Conservation (phyloP, 2,797 vertebrate species). For the Euthynnus affinis region DNA sequence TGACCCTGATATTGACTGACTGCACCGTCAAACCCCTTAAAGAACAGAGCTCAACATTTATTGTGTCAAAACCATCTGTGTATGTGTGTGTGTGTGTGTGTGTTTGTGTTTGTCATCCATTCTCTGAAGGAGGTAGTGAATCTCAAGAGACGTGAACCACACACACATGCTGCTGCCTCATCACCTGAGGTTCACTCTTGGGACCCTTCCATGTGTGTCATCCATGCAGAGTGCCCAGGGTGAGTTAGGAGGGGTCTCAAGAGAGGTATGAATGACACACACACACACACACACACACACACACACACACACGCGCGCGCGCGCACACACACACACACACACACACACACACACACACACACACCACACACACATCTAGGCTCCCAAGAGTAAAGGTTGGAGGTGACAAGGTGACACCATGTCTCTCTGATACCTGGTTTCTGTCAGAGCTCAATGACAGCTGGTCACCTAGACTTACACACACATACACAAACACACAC, state of each 20-base stretch:
- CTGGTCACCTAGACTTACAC: constrained; percentile 70
- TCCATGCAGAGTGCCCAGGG: constrained; percentile 61
- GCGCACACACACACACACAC: constrained; percentile 12
- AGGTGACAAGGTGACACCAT: constrained; percentile 76
- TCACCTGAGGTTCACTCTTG: constrained; percentile 72
- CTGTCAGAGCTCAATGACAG: constrained; percentile 74
- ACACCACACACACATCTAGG: constrained; percentile 3
- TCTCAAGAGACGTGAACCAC: constrained; percentile 67
- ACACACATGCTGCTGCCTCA: constrained; percentile 60
- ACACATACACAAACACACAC: constrained; percentile 3
- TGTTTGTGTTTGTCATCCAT: constrained; percentile 36
- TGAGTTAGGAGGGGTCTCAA: constrained; percentile 54
- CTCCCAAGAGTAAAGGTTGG: constrained; percentile 60
- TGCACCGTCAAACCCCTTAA: constrained; percentile 48
- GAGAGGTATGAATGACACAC: constrained; percentile 56
- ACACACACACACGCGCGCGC: constrained; percentile 7
- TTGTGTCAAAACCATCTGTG: constrained; percentile 41
- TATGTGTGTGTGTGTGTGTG: constrained; percentile 37
- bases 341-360: constrained; percentile 29
- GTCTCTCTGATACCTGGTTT: constrained; percentile 75
- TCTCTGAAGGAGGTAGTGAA: constrained; percentile 43
- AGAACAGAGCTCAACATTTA: constrained; percentile 56
- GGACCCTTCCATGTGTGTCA: constrained; percentile 67
- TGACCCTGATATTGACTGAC: constrained; percentile 63
- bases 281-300: constrained; percentile 15